Conservation (phyloP, 92 coral and sea anemone genomes). For the Palythoa caribaeorum region DNA sequence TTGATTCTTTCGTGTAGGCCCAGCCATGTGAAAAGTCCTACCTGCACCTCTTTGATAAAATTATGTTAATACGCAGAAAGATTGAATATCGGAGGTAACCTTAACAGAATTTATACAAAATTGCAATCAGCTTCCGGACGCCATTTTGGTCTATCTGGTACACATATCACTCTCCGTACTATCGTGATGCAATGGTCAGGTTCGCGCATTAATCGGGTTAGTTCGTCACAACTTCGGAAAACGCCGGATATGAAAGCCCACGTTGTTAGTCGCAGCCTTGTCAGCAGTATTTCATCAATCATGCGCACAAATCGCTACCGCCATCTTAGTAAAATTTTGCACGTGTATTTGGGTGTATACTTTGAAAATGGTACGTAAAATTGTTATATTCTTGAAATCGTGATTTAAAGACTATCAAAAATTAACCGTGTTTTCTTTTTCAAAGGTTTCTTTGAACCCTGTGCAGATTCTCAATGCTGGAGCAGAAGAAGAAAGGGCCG, state of each 20-base stretch:
- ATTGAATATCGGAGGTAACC: not conserved
- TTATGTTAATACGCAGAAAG: not conserved
- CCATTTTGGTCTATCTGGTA: conserved; percentile 68
- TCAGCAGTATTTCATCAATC: conserved; percentile 21
- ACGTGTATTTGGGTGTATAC: conserved; percentile 66
- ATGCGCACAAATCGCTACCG: conserved; percentile 69
- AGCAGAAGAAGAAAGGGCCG: conserved; percentile 98
- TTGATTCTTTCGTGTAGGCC: conserved; percentile 86
- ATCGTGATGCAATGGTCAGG: conserved; percentile 90
- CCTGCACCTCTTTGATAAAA: not conserved
- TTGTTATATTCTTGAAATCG: not conserved
- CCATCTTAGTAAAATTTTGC: conserved; percentile 74
- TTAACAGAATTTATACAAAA: not conserved
- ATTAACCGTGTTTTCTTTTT: conserved; percentile 8
- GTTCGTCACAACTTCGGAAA: conserved; percentile 38
- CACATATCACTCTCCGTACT: conserved; percentile 38
- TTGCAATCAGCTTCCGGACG: conserved; percentile 66
- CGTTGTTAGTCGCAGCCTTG: not conserved
- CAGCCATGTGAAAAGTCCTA: conserved; percentile 72
- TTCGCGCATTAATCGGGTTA: not conserved
- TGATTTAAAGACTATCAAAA: not conserved
- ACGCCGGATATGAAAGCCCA: not conserved
- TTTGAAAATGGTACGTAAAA: conserved; percentile 78
- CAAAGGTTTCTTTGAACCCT: conserved; percentile 95
- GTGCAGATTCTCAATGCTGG: conserved; percentile 97